Evolutionary conservation across 1,140 invertebrate species (phyloP), one percentile per base, ranked within the genome.

Genomic region (Drosophila pallidifrons): DNA sequence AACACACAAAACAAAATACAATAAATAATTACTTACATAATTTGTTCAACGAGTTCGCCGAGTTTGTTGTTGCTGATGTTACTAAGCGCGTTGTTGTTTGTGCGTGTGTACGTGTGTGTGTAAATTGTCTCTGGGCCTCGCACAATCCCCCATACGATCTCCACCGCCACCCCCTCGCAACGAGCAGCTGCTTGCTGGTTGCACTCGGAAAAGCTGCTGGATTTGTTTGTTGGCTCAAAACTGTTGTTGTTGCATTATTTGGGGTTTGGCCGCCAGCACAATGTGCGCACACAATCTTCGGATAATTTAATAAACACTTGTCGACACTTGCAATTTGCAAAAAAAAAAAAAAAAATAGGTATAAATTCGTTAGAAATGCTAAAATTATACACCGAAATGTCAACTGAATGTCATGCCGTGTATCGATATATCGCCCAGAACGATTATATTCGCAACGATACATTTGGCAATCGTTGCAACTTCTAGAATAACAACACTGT

Each of bases 401-500:
- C 75, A 77, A 77, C 71, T 77, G 70, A 77, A 77, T 77, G 75
- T 77, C 75, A 77, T 59, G 75, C 52, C 58, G 58, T 38, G 43
- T 68, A 64, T 67, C 64, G 71, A 77, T 74, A 32, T 75, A 74
- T 75, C 58, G 58, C 2, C 20, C 20, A 51, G 8, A 55, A 61
- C 72, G 16, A 70, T 61, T 35, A 20, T 15, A 16, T 8, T 25
- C 3, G 1, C 25, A 73, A 13, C 70, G 70, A 73, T 55, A 43
- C n/a, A 13, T 43, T 11, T 38, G 35, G 35, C 35, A 8, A 38
- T 38, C 35, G 35, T 2, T 43, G 0, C 3, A 13, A n/a, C n/a
- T 13, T 3, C 16, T 16, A 16, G 6, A 38, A 32, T 20, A 16
- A 35, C 38, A 65, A 13, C 20, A 46, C 16, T 32, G 52, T 8